Conservation (phyloP, 2,888 invertebrate species). For the Trichogramma dendrolimi region DNA sequence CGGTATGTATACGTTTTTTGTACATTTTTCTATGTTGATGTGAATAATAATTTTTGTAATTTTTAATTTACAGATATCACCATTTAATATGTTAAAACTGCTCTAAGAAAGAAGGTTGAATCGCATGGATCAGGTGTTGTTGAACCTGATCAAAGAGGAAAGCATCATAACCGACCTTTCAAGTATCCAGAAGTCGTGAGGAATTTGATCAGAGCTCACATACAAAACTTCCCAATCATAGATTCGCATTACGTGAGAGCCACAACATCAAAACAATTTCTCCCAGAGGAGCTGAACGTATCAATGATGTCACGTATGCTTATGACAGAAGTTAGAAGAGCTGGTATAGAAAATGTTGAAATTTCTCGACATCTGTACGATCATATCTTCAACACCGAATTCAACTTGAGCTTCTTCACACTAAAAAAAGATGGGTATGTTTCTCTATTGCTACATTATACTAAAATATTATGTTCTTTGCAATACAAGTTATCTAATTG, state of each 20-base stretch:
- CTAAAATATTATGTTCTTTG: too few species aligned
- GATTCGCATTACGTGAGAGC: constrained; percentile 4
- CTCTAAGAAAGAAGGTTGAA: not conserved
- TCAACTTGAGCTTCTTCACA: not conserved
- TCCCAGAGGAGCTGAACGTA: not conserved
- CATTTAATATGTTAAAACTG: not conserved
- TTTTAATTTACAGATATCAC: constrained; percentile 5
- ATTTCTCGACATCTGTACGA: not conserved
- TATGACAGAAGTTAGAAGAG: not conserved
- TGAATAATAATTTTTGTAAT: not conserved
- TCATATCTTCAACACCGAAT: not conserved
- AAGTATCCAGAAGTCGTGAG: not conserved
- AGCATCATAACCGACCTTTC: not conserved
- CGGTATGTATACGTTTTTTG: too few species aligned
- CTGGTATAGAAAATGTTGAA: not conserved
- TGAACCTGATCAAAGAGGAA: not conserved
- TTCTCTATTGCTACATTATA: too few species aligned
- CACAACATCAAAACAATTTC: not conserved
- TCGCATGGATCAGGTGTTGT: not conserved
- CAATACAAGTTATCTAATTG: too few species aligned
- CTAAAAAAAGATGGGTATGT: not conserved
- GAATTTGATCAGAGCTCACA: not conserved
- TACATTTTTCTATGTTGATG: not conserved
- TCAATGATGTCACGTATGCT: not conserved
- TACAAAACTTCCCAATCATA: constrained; percentile 2